Base-by-base conservation (phyloP, 2,888 invertebrate species). In the Branchinecta sandiegonensis region DNA sequence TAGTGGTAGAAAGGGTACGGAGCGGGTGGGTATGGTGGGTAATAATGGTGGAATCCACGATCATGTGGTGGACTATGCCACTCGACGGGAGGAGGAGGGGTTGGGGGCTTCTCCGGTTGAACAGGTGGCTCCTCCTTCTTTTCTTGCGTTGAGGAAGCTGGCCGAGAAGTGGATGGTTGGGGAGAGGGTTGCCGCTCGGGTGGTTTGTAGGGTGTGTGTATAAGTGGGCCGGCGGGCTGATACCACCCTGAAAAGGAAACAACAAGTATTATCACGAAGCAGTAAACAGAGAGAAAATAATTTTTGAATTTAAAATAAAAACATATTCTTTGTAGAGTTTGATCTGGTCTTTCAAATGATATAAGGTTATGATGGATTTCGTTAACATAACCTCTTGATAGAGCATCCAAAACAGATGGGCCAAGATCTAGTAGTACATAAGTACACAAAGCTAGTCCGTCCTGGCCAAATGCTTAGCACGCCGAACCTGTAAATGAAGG, bases 1-100 rank as follows among this genome's bases (percentile, higher is more conserved):
- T 56, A 56, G 17, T 56, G 56, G 10, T 56, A 56, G 17, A 56
- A 56, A 8, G 56, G 56, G 9, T 56, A 56, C n/a, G 56, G 56
- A 56, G 56, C 56, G 10, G 56, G 56, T 14, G 56, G 56, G 17
- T 56, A 56, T n/a, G 56, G 56, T 14, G 8, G 17, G 17, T 56
- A 56, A 37, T 37, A 37, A 10, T 56, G 56, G 17, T 56, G 56
- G 17, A 56, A 56, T 56, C 56, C 56, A 14, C 56, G n/a, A 56
- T 56, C 56, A 56, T n/a, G 56, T n/a, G 56, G 56, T 10, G 56
- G 8, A 56, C 17, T 56, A 56, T 56, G 56, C 56, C 56, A 56
- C 17, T 56, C 56, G 37, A 37, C 37, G 4, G 37, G 37, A 14
- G 56, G 56, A 17, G 10, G 14, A 56, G 56, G 56, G 17, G 14